These are phyloP conservation scores for Macrosteles quadrilineatus DNA, from an alignment of 1,140 invertebrate genomes.

Conservation along the genomic window DNA sequence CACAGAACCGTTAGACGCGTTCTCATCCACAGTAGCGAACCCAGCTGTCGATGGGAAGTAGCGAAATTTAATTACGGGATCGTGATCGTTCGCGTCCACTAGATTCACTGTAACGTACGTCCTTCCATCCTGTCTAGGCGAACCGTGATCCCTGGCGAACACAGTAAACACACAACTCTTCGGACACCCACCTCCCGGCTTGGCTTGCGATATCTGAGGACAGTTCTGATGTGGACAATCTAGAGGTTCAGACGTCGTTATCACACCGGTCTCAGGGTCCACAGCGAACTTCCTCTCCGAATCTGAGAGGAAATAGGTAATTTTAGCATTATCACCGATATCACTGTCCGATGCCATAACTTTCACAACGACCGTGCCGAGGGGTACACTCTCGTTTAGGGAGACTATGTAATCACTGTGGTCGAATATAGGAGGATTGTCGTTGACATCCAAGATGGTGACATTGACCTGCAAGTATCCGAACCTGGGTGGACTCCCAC, in stretches of 20 bases:
- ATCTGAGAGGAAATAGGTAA: conserved; percentile 87
- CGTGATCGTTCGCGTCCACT: conserved; percentile 86
- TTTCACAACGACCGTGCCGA: conserved; percentile 82
- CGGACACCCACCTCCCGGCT: conserved; percentile 63
- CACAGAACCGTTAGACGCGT: conserved; percentile 82
- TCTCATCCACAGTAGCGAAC: conserved; percentile 91
- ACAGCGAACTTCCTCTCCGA: conserved; percentile 84
- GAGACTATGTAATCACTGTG: conserved; percentile 91
- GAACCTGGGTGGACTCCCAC: conserved; percentile 73
- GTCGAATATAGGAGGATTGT: conserved; percentile 92
- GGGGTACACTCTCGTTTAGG: conserved; percentile 86
- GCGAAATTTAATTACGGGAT: conserved; percentile 87
- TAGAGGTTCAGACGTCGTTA: conserved; percentile 76
- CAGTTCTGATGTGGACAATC: conserved; percentile 74
- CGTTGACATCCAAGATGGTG: conserved; percentile 89
- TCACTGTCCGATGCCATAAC: conserved; percentile 93
- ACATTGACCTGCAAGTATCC: conserved; percentile 90
- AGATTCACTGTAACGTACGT: conserved; percentile 95
- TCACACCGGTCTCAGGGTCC: conserved; percentile 84
- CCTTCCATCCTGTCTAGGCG: conserved; percentile 84
- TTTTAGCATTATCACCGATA: conserved; percentile 86
- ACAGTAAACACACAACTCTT: conserved; percentile 94
- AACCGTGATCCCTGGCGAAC: conserved; percentile 89
- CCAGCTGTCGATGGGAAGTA: conserved; percentile 82
- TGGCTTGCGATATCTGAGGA: conserved; percentile 42